Evolutionary conservation across 2,888 invertebrate genomes (phyloP), one percentile per base, ranked within the genome.

Genomic region (Sepioteuthis lessoniana): DNA sequence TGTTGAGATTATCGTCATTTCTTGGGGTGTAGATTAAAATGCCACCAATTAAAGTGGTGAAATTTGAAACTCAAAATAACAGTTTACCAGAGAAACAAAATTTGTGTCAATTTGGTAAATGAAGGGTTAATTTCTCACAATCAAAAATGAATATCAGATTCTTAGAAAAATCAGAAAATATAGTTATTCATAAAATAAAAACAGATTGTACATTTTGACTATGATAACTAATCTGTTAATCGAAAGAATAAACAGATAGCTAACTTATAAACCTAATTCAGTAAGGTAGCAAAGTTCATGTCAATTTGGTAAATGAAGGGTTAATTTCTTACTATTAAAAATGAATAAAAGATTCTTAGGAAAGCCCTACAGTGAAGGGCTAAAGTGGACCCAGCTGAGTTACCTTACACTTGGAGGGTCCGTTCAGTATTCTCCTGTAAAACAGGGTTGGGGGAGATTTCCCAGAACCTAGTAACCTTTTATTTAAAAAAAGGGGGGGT

Each of bases 361-460:
- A 76, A 76, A 76, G 76, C 16, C 21, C 50, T 50, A 21, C 16
- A 50, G 50, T 50, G 50, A 50, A 50, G 50, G 21, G 76, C 31
- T 76, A 76, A 76, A 76, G 76, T 76, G 76, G n/a, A 76, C 76
- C 76, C 76, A 76, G 31, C 76, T 76, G 76, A 76, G n/a, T 76
- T 4, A 76, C 76, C 76, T 2, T n/a, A 55, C 55, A 5, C 42
- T 42, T 42, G 25, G 55, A 42, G 42, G 21, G 13, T 10, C 10
- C 31, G 31, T 76, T 76, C 76, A 76, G 8, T 28, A 31, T 76
- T 76, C 13, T n/a, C 31, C 76, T 76, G 76, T 76, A 76, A 50
- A 42, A 42, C 4, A 7, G 25, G 21, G n/a, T n/a, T n/a, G 21
- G 28, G 55, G 21, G 25, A 25, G 28, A 55, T 55, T 55, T 21